These are phyloP conservation scores for Enteromius viviparus DNA, from an alignment of 2,797 vertebrate species.

Conservation along the genomic window DNA sequence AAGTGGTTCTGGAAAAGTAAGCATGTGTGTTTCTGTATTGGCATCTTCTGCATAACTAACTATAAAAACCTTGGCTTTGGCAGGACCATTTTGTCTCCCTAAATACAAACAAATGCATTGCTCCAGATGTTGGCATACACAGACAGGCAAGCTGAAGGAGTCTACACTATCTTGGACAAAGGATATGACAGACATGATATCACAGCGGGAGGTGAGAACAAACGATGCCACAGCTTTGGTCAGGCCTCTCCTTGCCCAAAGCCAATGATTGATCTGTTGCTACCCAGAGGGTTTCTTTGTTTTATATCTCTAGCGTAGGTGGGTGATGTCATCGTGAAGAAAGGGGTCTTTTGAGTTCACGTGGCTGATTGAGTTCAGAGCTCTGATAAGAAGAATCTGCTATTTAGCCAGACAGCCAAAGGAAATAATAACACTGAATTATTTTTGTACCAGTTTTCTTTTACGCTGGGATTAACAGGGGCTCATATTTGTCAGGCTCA, in stretches of 20 bases:
- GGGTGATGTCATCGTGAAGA: constrained; percentile 32
- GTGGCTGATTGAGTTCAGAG: constrained; percentile 26
- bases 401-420: constrained; percentile 26
- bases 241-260: constrained; percentile 10
- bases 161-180: constrained; percentile 30
- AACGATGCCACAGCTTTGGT: constrained; percentile 22
- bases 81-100: constrained; percentile 44
- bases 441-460: constrained; percentile 46
- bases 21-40: constrained; percentile 59
- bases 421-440: constrained; percentile 50
- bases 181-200: constrained; percentile 33
- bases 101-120: constrained; percentile 42
- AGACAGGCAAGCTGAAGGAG: constrained; percentile 47
- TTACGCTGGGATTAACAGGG: constrained; percentile 35
- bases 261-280: constrained; percentile 1
- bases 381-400: constrained; percentile 31
- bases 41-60: constrained; percentile 34
- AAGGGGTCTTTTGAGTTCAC: constrained; percentile 35
- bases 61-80: constrained; percentile 50
- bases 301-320: constrained; percentile 28
- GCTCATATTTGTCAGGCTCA: constrained; percentile 32
- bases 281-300: constrained; percentile 15
- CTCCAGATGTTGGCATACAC: constrained; percentile 49
- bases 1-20: constrained; percentile 25
- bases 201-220: constrained; percentile 44